Evolutionary conservation across 2,888 invertebrate genomes (phyloP).

Genomic region (Syrphus vitripennis): DNA sequence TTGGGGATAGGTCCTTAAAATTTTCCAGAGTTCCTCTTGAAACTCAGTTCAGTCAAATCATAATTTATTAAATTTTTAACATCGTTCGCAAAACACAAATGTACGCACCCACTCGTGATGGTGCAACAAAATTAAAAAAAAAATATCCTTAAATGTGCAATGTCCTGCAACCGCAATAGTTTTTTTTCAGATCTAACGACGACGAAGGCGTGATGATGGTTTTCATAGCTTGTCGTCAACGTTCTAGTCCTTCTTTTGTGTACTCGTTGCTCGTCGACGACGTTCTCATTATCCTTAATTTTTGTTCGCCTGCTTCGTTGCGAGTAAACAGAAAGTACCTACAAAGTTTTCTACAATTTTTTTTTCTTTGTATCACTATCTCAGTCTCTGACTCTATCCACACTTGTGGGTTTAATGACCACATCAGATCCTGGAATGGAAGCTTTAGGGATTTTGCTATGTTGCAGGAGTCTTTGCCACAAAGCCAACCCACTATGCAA

Average conservation of each 20-base stretch:
- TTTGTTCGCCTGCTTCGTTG: slow-evolving; percentile 43
- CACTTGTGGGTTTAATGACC: slow-evolving; percentile 66
- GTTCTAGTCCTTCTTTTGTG: slow-evolving; percentile 44
- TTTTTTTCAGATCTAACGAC: not conserved
- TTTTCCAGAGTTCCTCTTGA: slow-evolving; percentile 8
- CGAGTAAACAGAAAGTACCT: slow-evolving; percentile 53
- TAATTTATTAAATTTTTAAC: slow-evolving; percentile 68
- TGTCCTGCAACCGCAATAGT: slow-evolving; percentile 57
- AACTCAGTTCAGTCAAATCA: slow-evolving; percentile 22
- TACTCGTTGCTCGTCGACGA: not conserved
- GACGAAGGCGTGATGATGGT: not conserved
- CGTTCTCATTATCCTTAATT: slow-evolving; percentile 57
- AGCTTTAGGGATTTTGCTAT: slow-evolving; percentile 29
- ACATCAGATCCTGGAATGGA: slow-evolving; percentile 11
- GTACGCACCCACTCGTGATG: not conserved
- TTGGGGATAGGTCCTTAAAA: not conserved
- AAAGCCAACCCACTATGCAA: slow-evolving; percentile 49
- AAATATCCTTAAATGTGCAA: slow-evolving; percentile 17
- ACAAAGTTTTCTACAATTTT: not conserved
- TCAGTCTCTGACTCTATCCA: slow-evolving; percentile 2
- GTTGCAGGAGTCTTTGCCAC: slow-evolving; percentile 9
- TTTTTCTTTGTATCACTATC: not conserved
- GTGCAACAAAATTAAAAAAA: not conserved
- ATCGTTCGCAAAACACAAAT: slow-evolving; percentile 9
- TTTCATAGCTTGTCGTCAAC: slow-evolving; percentile 15